Conservation (phyloP, 2,797 vertebrate species). For the Clarias pachynema region DNA sequence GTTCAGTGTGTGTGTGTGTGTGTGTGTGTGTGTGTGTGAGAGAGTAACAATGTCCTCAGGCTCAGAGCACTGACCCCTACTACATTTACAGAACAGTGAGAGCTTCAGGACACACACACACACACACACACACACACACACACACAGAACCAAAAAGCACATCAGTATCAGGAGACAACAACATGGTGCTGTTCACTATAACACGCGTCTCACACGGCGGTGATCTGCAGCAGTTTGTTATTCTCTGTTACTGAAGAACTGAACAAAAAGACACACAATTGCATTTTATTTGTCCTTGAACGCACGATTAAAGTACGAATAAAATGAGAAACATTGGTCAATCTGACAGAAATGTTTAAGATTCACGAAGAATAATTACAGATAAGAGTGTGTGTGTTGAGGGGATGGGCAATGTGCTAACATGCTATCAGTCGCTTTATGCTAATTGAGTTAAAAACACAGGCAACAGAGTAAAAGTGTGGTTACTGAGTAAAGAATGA, state of each 20-base stretch:
- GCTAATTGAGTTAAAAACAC: background rate
- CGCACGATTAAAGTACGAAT: background rate
- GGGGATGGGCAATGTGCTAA: background rate
- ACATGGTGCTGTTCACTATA: background rate
- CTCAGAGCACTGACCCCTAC: constrained; percentile 5
- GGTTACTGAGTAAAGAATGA: background rate
- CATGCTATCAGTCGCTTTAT: background rate
- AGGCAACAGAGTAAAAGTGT: background rate
- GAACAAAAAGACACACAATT: no score
- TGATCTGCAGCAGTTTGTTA: background rate
- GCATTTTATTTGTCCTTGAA: no score
- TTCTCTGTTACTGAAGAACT: background rate
- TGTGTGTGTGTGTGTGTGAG: background rate
- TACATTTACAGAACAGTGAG: background rate
- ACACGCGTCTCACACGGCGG: background rate
- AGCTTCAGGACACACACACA: background rate
- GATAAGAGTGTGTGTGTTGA: background rate
- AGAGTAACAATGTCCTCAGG: background rate
- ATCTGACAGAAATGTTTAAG: background rate
- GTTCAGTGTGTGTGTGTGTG: no score
- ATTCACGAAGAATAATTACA: background rate
- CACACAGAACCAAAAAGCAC: background rate
- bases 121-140: constrained; percentile 20
- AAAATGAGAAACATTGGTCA: background rate
- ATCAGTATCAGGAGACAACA: background rate